Percentiles rank a stretch among this genome's conserved stretches.
Conservation (phyloP, 1,140 invertebrate genomes). For the Eumeta japonica region DNA sequence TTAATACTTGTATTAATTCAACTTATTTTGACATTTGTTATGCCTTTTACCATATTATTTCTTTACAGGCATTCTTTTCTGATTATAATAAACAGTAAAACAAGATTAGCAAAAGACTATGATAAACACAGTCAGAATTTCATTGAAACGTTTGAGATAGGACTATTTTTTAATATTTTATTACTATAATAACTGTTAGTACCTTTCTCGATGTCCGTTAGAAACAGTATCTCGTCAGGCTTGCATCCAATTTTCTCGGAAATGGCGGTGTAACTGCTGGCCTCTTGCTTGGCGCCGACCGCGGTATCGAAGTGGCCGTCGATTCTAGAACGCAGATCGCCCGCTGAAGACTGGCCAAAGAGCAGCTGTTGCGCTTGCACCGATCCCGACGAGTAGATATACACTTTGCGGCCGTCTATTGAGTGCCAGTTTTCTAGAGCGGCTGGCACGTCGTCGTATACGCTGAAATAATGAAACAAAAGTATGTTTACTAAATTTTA, state of each 20-base stretch:
- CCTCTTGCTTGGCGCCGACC: slow-evolving; percentile 75
- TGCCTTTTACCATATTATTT: too few species aligned
- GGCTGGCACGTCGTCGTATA: slow-evolving; percentile 81
- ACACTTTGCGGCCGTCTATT: slow-evolving; percentile 66
- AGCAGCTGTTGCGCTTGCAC: slow-evolving; percentile 87
- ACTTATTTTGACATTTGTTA: too few species aligned
- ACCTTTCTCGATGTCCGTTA: slow-evolving; percentile 85
- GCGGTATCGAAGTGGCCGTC: slow-evolving; percentile 85
- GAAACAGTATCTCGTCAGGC: slow-evolving; percentile 73
- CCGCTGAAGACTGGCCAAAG: slow-evolving; percentile 73
- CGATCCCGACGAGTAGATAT: slow-evolving; percentile 91
- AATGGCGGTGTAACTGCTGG: slow-evolving; percentile 75
- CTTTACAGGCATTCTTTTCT: too few species aligned
- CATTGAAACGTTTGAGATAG: too few species aligned
- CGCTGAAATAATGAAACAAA: slow-evolving; percentile 60
- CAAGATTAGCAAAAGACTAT: too few species aligned
- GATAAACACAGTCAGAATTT: too few species aligned
- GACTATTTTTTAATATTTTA: too few species aligned
- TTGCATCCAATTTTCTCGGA: slow-evolving; percentile 63
- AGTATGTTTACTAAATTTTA: too few species aligned
- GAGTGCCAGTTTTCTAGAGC: slow-evolving; percentile 71
- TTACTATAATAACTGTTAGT: too few species aligned
- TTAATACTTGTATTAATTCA: too few species aligned
- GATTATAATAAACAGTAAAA: too few species aligned
- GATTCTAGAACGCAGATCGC: slow-evolving; percentile 75